These are phyloP conservation scores for Hirtodrosophila histrioides DNA, from an alignment of 2,888 invertebrate genomes.

Conservation along the genomic window DNA sequence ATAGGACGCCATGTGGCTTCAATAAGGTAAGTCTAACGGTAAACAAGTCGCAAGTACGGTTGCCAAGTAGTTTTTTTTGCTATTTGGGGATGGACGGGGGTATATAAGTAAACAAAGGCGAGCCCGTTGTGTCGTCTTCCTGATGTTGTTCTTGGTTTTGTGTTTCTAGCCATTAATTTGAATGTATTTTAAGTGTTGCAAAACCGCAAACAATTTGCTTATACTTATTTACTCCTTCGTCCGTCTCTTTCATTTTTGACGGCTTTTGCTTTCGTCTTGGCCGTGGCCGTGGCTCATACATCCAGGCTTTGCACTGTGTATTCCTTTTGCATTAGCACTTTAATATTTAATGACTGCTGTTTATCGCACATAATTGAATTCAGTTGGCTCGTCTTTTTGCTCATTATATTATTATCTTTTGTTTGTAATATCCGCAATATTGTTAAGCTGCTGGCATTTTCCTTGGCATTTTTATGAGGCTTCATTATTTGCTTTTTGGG, in stretches of 20 bases:
- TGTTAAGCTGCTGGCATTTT: slow-evolving; percentile 45
- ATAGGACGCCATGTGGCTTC: slow-evolving; percentile 36
- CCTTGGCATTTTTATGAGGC: slow-evolving; percentile 42
- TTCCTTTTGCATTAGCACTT: slow-evolving; percentile 67
- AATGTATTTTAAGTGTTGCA: slow-evolving; percentile 15
- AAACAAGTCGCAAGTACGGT: slow-evolving; percentile 26
- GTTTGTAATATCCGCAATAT: slow-evolving; percentile 66
- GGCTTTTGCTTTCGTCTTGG: slow-evolving; percentile 7
- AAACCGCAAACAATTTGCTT: slow-evolving; percentile 15
- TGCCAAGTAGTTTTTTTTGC: slow-evolving; percentile 18
- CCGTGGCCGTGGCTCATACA: slow-evolving; percentile 4
- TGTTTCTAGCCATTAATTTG: slow-evolving; percentile 21
- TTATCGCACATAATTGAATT: slow-evolving; percentile 75
- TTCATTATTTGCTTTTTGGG: slow-evolving; percentile 54
- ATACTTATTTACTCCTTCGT: not conserved
- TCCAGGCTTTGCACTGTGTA: slow-evolving; percentile 18
- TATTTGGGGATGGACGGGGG: not conserved
- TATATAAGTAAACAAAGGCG: slow-evolving; percentile 15
- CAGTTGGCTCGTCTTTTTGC: slow-evolving; percentile 55
- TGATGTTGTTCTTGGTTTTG: slow-evolving; percentile 5
- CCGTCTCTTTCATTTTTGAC: not conserved
- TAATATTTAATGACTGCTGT: slow-evolving; percentile 74
- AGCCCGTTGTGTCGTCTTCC: not conserved
- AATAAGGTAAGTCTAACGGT: slow-evolving; percentile 28
- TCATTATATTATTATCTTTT: slow-evolving; percentile 76